A percentile compares a stretch with the other conserved stretches of the same genome.
These are phyloP conservation scores for Neuroscelio doddi DNA, from an alignment of 2,888 invertebrate genomes.

Conservation along the genomic window DNA sequence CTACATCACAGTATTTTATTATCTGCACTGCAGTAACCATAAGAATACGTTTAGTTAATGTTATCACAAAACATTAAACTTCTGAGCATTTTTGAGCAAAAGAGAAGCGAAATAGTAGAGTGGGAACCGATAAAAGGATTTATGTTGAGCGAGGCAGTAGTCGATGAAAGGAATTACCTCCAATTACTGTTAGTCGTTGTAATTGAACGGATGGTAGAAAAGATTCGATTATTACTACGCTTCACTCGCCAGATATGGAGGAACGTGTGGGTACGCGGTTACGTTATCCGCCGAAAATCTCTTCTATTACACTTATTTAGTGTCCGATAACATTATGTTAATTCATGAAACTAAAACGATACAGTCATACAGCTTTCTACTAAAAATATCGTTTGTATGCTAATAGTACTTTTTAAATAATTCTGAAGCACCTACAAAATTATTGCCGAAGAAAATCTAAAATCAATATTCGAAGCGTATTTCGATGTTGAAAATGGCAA, in stretches of 20 bases:
- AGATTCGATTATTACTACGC: constrained; percentile 51
- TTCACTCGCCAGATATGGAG: constrained; percentile 40
- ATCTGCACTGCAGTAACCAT: too few relatives aligned
- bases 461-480: too few relatives aligned
- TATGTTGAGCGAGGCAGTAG: constrained; percentile 39
- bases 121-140: constrained; percentile 28
- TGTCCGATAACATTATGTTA: constrained; percentile 1
- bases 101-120: not conserved
- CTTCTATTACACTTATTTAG: constrained; percentile 6
- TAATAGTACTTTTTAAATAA: too few relatives aligned
- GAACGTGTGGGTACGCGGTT: constrained; percentile 5
- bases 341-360: not conserved
- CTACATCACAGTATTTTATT: too few relatives aligned
- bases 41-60: too few relatives aligned
- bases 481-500: not conserved
- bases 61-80: too few relatives aligned
- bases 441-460: too few relatives aligned
- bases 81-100: not conserved
- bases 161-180: constrained; percentile 51
- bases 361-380: too few relatives aligned
- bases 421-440: too few relatives aligned
- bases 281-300: constrained; percentile 9
- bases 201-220: constrained; percentile 27
- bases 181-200: constrained; percentile 49
- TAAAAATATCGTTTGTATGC: too few relatives aligned